Conservation (phyloP, 2,888 invertebrate genomes). For the Lobophora halterata region DNA sequence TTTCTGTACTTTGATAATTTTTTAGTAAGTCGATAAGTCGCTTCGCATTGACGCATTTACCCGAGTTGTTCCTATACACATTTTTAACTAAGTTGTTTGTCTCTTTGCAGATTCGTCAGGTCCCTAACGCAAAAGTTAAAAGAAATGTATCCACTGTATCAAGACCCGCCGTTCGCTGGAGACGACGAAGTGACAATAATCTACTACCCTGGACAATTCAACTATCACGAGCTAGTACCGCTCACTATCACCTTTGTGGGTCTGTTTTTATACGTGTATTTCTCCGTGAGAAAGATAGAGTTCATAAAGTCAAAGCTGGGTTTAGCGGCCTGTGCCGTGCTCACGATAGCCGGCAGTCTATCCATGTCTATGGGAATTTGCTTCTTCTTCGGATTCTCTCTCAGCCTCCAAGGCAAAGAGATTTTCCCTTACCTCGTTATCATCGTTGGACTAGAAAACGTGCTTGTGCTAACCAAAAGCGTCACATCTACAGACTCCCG, state of each 20-base stretch:
- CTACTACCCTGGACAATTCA: constrained; percentile 94
- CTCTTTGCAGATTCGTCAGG: constrained; percentile 88
- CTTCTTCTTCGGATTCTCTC: constrained; percentile 91
- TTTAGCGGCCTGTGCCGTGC: constrained; percentile 93
- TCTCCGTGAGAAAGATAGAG: constrained; percentile 97
- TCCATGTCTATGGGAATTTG: constrained; percentile 95
- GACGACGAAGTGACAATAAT: constrained; percentile 81
- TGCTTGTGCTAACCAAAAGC: constrained; percentile 93
- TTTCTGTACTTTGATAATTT: no score
- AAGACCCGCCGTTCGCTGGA: constrained; percentile 64
- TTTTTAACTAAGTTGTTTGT: constrained; percentile 8
- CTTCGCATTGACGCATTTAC: no score
- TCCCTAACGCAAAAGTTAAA: constrained; percentile 86
- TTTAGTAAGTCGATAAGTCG: no score
- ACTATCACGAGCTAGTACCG: constrained; percentile 91
- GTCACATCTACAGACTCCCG: constrained; percentile 96
- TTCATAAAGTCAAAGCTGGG: constrained; percentile 92
- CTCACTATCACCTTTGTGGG: constrained; percentile 91
- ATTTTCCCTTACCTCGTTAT: constrained; percentile 97
- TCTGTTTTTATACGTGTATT: constrained; percentile 95
- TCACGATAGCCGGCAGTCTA: constrained; percentile 92
- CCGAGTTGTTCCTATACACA: no score
- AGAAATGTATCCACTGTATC: constrained; percentile 87
- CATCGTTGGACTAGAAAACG: constrained; percentile 96
- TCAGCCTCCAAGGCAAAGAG: constrained; percentile 92